Conservation (phyloP, 2,888 invertebrate genomes). For the Hartigia nigra region DNA sequence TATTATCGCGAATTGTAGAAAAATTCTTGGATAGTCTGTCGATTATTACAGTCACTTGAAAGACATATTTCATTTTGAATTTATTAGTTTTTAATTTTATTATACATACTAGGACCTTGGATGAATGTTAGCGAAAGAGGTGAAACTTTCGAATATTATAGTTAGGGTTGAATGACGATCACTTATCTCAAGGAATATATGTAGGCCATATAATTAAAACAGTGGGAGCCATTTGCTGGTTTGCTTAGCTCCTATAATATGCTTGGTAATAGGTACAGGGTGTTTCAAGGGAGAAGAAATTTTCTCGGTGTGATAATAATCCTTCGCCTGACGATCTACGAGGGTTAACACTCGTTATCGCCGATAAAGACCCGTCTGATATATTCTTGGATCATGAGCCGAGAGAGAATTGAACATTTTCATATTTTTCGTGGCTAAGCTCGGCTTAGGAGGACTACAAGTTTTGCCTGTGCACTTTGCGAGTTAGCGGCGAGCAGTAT, state of each 20-base stretch:
- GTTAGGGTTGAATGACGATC: background rate
- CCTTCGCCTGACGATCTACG: background rate
- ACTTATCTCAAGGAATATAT: background rate
- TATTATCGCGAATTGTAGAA: background rate
- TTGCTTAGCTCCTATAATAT: background rate
- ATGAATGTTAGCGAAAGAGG: background rate
- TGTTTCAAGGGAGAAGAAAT: background rate
- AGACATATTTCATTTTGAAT: background rate
- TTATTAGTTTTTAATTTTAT: background rate
- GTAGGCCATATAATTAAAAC: background rate
- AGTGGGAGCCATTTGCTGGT: background rate
- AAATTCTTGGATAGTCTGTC: background rate
- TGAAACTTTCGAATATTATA: background rate
- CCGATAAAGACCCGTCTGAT: background rate
- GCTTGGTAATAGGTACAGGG: background rate
- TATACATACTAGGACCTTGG: background rate
- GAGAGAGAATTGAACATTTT: background rate
- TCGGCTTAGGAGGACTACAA: background rate
- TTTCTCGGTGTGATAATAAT: background rate
- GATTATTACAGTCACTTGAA: background rate
- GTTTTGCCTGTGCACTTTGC: constrained; percentile 1
- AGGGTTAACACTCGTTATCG: background rate
- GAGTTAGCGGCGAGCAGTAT: background rate
- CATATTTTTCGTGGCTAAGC: background rate
- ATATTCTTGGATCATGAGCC: background rate